Conservation (phyloP, 2,113 vertebrate species). For the Fulmarus glacialis region DNA sequence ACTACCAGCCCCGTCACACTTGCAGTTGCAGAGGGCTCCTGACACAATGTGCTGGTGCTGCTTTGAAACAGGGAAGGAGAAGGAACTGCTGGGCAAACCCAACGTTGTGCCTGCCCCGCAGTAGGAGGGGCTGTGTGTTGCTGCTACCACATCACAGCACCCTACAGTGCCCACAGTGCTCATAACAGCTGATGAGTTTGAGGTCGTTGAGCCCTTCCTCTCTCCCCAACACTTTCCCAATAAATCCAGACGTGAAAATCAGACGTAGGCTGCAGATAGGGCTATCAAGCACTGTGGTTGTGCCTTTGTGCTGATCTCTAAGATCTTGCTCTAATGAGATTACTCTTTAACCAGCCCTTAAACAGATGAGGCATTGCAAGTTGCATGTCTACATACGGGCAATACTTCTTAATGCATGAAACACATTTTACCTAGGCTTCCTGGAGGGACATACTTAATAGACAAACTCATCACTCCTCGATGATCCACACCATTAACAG, state of each 20-base stretch:
- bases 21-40: not conserved
- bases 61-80: not conserved
- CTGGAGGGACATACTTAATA: constrained; percentile 73
- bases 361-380: not conserved
- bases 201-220: not conserved
- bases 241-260: not conserved
- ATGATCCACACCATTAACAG: constrained; percentile 67
- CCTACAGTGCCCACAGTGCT: not conserved
- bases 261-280: not conserved
- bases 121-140: not conserved
- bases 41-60: not conserved
- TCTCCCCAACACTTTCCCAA: not conserved
- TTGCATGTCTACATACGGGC: not conserved
- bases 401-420: not conserved
- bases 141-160: not conserved
- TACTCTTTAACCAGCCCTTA: not conserved
- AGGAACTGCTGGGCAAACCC: not conserved
- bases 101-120: not conserved
- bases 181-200: not conserved
- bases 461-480: constrained; percentile 75
- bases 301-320: not conserved
- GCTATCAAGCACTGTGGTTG: not conserved
- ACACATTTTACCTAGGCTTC: constrained; percentile 66
- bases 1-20: not conserved
- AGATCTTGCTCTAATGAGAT: not conserved